These are phyloP conservation scores for Alca torda DNA, from an alignment of 2,797 vertebrate species.

Conservation along the genomic window DNA sequence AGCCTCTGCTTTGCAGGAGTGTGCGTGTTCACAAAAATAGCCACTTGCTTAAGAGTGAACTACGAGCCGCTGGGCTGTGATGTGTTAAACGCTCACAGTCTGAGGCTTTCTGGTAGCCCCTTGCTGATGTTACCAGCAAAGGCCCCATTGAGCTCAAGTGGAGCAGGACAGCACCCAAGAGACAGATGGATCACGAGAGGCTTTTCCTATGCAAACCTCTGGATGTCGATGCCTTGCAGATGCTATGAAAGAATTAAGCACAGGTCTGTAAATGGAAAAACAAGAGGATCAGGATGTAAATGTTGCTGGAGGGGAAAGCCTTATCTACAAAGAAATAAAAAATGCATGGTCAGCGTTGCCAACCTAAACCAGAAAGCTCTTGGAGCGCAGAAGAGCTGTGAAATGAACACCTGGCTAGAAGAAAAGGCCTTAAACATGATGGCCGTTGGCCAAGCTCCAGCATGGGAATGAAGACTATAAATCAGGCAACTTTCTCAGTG, in stretches of 20 bases:
- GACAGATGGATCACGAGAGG: background rate
- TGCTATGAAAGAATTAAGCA: background rate
- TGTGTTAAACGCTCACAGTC: background rate
- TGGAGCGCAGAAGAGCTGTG: background rate
- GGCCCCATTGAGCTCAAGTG: background rate
- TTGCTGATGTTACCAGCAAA: background rate
- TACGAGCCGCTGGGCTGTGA: background rate
- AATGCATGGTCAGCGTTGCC: background rate
- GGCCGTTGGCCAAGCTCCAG: background rate
- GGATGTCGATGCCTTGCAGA: constrained; percentile 27
- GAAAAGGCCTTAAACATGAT: background rate
- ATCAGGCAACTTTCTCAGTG: background rate
- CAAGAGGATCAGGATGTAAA: background rate
- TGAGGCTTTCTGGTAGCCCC: background rate
- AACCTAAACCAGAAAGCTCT: background rate
- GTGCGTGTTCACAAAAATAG: background rate
- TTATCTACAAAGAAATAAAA: background rate
- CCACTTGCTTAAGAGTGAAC: background rate
- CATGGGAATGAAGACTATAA: background rate
- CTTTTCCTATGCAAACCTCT: background rate
- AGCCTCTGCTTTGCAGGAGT: background rate
- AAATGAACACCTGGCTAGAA: constrained; percentile 27
- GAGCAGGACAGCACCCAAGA: background rate
- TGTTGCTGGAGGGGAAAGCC: background rate
- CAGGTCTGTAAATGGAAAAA: background rate